Percentiles rank a stretch among this genome's conserved stretches.
These are phyloP conservation scores for Bubo bubo DNA, from an alignment of 2,113 vertebrate species.

Conservation along the genomic window DNA sequence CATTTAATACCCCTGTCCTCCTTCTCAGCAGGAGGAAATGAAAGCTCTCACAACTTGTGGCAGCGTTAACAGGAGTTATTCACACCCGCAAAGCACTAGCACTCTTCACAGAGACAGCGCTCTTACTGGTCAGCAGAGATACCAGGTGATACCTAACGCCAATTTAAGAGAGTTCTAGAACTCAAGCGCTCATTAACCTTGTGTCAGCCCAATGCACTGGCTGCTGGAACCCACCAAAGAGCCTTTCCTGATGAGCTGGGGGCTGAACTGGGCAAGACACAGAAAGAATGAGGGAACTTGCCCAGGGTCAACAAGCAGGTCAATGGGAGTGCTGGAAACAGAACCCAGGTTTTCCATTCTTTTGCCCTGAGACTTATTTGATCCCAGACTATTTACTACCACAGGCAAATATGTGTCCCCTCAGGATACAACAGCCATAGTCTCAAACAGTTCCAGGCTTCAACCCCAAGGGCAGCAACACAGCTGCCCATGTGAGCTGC, in stretches of 20 bases:
- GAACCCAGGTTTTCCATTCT: not conserved
- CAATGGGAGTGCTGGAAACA: not conserved
- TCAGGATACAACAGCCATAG: not conserved
- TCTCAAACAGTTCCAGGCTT: not conserved
- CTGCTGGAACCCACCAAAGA: not conserved
- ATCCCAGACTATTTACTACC: not conserved
- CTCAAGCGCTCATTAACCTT: not conserved
- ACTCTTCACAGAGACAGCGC: not conserved
- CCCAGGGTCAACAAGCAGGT: not conserved
- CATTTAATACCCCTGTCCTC: too few species aligned
- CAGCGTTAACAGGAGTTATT: not conserved
- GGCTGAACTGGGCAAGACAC: too few species aligned
- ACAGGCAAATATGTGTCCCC: accelerated
- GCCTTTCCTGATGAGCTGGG: not conserved
- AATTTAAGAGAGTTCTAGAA: not conserved
- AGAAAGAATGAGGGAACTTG: not conserved
- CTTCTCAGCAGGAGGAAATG: not conserved
- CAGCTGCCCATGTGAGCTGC: not conserved
- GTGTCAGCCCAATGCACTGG: accelerated
- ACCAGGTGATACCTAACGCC: not conserved
- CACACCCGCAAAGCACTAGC: not conserved
- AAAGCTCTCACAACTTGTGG: not conserved
- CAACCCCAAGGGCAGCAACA: not conserved
- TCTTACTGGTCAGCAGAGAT: not conserved
- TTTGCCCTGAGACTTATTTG: accelerated